These are phyloP conservation scores for Koerneria pararmatus DNA, from an alignment of 2,888 invertebrate species.

Conservation along the genomic window DNA sequence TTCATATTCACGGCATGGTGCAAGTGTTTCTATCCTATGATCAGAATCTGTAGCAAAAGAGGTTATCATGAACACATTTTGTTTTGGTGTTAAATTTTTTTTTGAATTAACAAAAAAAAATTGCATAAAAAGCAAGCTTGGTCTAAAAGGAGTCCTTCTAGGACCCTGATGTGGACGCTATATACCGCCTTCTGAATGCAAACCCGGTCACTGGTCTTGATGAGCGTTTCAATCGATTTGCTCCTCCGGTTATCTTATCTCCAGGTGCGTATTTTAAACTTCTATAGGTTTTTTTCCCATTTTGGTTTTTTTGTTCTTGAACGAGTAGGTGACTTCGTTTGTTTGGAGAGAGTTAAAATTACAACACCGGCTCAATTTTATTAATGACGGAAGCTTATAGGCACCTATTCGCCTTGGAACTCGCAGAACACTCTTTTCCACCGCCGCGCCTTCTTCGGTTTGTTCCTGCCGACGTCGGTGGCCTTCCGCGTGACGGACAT, in stretches of 20 bases:
- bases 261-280: too few species aligned
- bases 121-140: neutral
- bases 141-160: neutral
- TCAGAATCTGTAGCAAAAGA: too few species aligned
- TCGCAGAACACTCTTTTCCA: constrained; percentile 43
- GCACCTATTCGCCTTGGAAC: constrained; percentile 38
- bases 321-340: too few species aligned
- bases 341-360: too few species aligned
- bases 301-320: too few species aligned
- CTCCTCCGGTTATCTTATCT: constrained; percentile 32
- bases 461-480: constrained; percentile 41
- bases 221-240: constrained; percentile 31
- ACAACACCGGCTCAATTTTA: too few species aligned
- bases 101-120: too few species aligned
- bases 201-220: constrained; percentile 26
- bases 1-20: too few species aligned
- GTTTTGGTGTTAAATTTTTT: too few species aligned
- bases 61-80: too few species aligned
- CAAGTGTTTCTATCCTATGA: too few species aligned
- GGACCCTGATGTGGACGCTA: constrained; percentile 26
- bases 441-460: constrained; percentile 34
- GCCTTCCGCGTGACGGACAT: constrained; percentile 37
- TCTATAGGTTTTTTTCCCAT: too few species aligned
- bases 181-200: constrained; percentile 33
- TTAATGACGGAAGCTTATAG: constrained; percentile 9